Evolutionary conservation across 2,888 invertebrate species (phyloP), one percentile per base, ranked within the genome.

Genomic region (Trachelus iudaicus): DNA sequence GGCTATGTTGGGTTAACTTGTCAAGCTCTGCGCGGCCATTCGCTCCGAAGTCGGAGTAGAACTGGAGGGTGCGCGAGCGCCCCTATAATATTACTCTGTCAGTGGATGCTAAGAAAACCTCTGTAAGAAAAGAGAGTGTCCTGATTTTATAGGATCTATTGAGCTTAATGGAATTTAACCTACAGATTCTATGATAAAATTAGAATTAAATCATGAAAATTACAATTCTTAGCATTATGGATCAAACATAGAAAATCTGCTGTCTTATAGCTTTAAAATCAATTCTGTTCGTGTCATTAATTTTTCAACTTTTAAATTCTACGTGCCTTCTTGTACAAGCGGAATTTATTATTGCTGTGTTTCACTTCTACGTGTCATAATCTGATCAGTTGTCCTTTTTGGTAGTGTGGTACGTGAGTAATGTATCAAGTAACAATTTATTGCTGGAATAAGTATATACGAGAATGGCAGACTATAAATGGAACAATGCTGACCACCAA

Each of bases 31-130:
- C 69, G 69, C 69, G 34, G 71, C 37, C 75, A 75, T 77, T 75
- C 31, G 71, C 33, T 71, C 71, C 71, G 31, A 34, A 71, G 71
- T 71, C 71, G 71, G 71, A 71, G 71, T 31, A 34, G 31, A 71
- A 71, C 71, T 71, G 71, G 71, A 71, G 71, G 71, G 71, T 71
- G 71, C 71, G 31, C 71, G 71, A 31, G 71, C 71, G n/a, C 71
- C 71, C 71, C 33, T 71, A 71, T 56, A 56, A 56, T 9, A 56
- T 34, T 34, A 34, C 31, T 71, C 71, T 13, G 31, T 4, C 31
- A 31, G 71, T 31, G 31, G 31, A 71, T 71, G 71, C 15, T 71
- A 34, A 15, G 71, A 6, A 31, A 31, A 15, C 71, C 1, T 34
- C 13, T 23, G 31, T 34, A 34, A 71, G 12, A 12, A 33, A 71